A percentile compares a stretch with the other conserved stretches of the same genome.
These are phyloP conservation scores for Oedothorax gibbosus DNA, from an alignment of 1,140 invertebrate genomes.

Conservation along the genomic window DNA sequence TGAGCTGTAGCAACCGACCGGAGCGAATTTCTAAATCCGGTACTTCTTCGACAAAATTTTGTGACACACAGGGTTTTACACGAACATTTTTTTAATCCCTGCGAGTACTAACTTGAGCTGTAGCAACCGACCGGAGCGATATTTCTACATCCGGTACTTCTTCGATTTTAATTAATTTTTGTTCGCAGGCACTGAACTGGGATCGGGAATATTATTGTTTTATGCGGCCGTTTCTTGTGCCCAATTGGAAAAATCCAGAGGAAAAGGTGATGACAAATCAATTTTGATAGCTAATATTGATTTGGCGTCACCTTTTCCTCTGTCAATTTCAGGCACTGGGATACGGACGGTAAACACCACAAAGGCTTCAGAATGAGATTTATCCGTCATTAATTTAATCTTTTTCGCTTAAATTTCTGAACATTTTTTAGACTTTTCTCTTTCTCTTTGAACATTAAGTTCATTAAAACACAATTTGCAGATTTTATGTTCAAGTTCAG, in stretches of 20 bases:
- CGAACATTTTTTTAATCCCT: too few relatives aligned
- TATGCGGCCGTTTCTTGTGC: slow-evolving; percentile 24
- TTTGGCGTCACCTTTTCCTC: slow-evolving; percentile 21
- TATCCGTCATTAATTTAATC: slow-evolving; percentile 33
- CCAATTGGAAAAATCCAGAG: slow-evolving; percentile 30
- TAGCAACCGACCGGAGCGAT: slow-evolving; percentile 9
- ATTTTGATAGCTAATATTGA: slow-evolving; percentile 5
- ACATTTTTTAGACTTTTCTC: slow-evolving; percentile 16
- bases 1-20: too few relatives aligned
- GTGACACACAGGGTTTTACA: not conserved
- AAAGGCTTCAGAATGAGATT: slow-evolving; percentile 13
- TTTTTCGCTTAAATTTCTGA: slow-evolving; percentile 24
- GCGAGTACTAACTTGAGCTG: too few relatives aligned
- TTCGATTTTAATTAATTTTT: slow-evolving; percentile 43
- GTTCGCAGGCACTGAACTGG: slow-evolving; percentile 24
- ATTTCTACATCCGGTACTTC: slow-evolving; percentile 13
- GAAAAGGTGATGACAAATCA: too few relatives aligned
- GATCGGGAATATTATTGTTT: slow-evolving; percentile 33
- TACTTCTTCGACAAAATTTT: slow-evolving; percentile 3
- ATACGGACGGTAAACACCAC: slow-evolving; percentile 10
- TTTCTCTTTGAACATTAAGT: slow-evolving; percentile 28
- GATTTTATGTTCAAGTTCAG: slow-evolving; percentile 16
- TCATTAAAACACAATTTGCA: slow-evolving; percentile 23
- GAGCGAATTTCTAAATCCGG: too few relatives aligned
- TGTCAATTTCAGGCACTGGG: slow-evolving; percentile 37